These are phyloP conservation scores for Euwallacea similis DNA, from an alignment of 1,140 invertebrate genomes.

Conservation along the genomic window DNA sequence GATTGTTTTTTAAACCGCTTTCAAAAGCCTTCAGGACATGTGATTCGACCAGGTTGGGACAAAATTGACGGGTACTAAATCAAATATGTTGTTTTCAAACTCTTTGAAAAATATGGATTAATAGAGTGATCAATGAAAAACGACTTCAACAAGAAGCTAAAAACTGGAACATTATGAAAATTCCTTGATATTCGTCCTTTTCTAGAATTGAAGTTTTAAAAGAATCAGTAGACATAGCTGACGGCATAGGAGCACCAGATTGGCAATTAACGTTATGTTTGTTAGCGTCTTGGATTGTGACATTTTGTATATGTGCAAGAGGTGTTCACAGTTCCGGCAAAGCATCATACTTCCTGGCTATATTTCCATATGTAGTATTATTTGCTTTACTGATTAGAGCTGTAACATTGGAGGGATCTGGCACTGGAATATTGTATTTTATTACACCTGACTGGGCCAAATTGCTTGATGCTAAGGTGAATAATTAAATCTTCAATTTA, in stretches of 20 bases:
- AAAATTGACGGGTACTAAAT: no score
- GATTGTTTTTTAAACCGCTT: no score
- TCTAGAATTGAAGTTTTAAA: slow-evolving; percentile 61
- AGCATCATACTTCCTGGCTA: slow-evolving; percentile 79
- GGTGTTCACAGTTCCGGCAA: slow-evolving; percentile 80
- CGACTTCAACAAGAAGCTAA: no score
- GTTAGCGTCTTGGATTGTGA: slow-evolving; percentile 73
- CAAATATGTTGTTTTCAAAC: no score
- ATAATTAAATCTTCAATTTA: not conserved
- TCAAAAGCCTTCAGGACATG: no score
- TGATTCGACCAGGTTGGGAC: no score
- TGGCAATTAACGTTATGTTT: slow-evolving; percentile 79
- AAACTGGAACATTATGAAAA: no score
- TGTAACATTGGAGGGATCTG: slow-evolving; percentile 73
- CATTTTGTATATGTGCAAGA: slow-evolving; percentile 75
- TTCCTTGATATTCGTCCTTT: not conserved
- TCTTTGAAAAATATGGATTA: no score
- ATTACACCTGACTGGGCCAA: slow-evolving; percentile 66
- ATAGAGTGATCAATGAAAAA: no score
- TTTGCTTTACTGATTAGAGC: slow-evolving; percentile 73
- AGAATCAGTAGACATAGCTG: slow-evolving; percentile 66
- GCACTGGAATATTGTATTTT: slow-evolving; percentile 74
- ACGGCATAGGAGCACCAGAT: slow-evolving; percentile 73
- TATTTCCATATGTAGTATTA: slow-evolving; percentile 84
- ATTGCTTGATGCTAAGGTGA: slow-evolving; percentile 61